Conservation (phyloP, 2,797 vertebrate species). For the Rhynchotus rufescens region DNA sequence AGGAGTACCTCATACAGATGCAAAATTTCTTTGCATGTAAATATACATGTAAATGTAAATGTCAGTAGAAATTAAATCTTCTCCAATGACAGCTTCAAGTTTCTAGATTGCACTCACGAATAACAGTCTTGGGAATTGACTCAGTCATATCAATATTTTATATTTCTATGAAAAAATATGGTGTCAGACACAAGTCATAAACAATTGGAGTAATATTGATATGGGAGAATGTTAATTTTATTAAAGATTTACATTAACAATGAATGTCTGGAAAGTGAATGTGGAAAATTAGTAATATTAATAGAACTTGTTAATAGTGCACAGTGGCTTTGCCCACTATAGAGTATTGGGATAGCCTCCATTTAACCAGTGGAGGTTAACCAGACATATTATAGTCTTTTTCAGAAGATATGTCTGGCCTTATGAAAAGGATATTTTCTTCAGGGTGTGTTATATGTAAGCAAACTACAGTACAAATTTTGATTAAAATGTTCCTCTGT, state of each 20-base stretch:
- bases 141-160: neutral
- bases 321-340: neutral
- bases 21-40: neutral
- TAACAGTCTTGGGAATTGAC: neutral
- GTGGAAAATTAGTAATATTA: neutral
- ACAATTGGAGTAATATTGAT: neutral
- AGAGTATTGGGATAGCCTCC: neutral
- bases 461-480: slow-evolving; percentile 60
- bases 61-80: neutral
- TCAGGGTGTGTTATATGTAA: slow-evolving; percentile 48
- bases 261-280: neutral
- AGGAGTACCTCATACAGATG: neutral
- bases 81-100: neutral
- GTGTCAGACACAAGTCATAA: neutral
- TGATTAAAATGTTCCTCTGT: slow-evolving; percentile 79
- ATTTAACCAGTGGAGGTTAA: neutral
- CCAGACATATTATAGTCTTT: neutral
- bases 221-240: neutral
- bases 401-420: slow-evolving; percentile 19
- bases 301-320: neutral
- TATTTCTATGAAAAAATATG: neutral
- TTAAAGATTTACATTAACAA: neutral
- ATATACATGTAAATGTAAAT: neutral
- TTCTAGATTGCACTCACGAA: neutral
- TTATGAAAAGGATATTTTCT: slow-evolving; percentile 51